These are phyloP conservation scores for Menidia beryllina DNA, from an alignment of 2,113 vertebrate species.

Conservation along the genomic window DNA sequence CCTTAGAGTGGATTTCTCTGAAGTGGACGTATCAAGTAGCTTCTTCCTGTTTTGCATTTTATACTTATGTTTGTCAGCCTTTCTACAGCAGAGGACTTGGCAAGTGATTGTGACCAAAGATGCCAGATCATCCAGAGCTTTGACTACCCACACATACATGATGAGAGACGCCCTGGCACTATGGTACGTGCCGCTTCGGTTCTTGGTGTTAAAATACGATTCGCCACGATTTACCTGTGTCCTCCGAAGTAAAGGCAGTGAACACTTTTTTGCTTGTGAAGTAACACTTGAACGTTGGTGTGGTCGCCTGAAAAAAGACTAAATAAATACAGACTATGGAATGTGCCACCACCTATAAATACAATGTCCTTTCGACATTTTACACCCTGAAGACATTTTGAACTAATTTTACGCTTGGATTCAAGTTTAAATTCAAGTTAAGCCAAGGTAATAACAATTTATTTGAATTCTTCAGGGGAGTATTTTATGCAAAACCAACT, in stretches of 20 bases:
- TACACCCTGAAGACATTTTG: not conserved
- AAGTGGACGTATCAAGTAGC: conserved; percentile 12
- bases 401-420: too few species aligned
- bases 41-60: conserved; percentile 2
- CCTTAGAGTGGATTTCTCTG: not conserved
- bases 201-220: conserved; percentile 17
- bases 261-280: not conserved
- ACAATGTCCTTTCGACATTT: not conserved
- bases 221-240: conserved; percentile 4
- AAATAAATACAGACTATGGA: not conserved
- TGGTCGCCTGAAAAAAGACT: not conserved
- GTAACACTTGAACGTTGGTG: not conserved
- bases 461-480: not conserved
- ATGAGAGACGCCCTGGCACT: not conserved
- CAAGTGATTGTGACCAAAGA: conserved; percentile 50
- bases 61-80: conserved; percentile 13
- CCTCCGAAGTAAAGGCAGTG: not conserved
- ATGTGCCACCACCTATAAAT: not conserved
- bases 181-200: not conserved
- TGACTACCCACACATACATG: not conserved
- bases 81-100: conserved; percentile 6
- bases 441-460: not conserved
- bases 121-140: conserved; percentile 36
- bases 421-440: too few species aligned
- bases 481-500: not conserved